Evolutionary conservation across 2,113 vertebrate species (phyloP), one percentile per base, ranked within the genome.

Genomic region (Mirounga angustirostris): DNA sequence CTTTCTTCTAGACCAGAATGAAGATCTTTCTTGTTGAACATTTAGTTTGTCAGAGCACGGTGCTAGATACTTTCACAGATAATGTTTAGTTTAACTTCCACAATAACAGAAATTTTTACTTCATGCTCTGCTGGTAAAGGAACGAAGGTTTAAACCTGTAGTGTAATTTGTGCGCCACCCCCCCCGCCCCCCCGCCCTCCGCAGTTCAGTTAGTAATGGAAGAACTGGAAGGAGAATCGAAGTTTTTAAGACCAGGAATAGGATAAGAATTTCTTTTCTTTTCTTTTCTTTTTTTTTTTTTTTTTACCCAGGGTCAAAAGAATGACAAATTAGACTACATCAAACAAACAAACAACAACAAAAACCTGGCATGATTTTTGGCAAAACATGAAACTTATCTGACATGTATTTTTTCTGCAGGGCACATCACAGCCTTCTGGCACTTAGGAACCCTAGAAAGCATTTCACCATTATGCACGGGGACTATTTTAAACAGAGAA

Each of bases 101-200:
- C 26, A 3, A n/a, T 1, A 10, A 54, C 13, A 61, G 61, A 79
- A 65, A 13, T 15, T 80, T 87, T 61, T 13, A 6, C 28, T 14
- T 52, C 7, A 36, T 33, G 28, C 93, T 85, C 83, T 92, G 59
- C 24, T 65, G 54, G 14, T 59, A 80, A 94, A 92, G 56, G 97
- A 85, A 69, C 24, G 7, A 28, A 86, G 52, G 52, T 26, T 73
- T 26, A 56, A 22, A 36, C 58, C 54, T 80, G 0, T 50, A 6
- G n/a, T 5, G 3, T 28, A 80, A n/a, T 26, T 92, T 92, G 28
- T 5, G 30, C 14, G 11, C 0, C 40, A 4, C 40, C 40, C 4
- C 4, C 1, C 40, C 4, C 40, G 4, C 40, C 36, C 36, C 40
- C 40, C 40, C 40, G 4, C 40, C 40, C 40, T 43, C 40, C 65